phyloP scores from a whole-genome alignment of 2,888 invertebrate genomes.

The Epiblema foenella region DNA sequence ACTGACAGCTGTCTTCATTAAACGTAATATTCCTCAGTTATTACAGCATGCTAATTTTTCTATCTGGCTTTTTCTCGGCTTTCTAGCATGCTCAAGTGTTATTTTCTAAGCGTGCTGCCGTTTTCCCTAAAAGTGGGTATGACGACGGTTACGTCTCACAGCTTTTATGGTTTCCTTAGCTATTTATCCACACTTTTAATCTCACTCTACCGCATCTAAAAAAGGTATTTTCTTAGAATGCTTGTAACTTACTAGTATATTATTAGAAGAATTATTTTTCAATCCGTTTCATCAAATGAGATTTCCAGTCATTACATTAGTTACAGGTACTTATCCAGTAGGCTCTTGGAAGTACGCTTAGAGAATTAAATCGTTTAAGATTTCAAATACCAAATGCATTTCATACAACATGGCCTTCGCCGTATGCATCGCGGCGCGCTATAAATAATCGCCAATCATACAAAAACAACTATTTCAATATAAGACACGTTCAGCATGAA shows the following conservation, averaged over 20 bases:
- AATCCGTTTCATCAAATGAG: too few relatives aligned
- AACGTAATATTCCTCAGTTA: conserved; percentile 58
- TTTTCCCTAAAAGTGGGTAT: not conserved
- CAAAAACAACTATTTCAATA: conserved; percentile 84
- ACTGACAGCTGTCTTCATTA: conserved; percentile 67
- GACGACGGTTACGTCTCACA: too few relatives aligned
- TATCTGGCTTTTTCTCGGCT: not conserved
- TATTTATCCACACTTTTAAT: too few relatives aligned
- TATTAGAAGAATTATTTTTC: too few relatives aligned
- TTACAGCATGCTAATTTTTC: conserved; percentile 12
- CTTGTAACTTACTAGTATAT: too few relatives aligned
- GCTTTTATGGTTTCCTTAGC: too few relatives aligned
- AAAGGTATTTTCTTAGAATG: too few relatives aligned
- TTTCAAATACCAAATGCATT: conserved; percentile 68
- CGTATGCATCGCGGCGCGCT: conserved; percentile 38
- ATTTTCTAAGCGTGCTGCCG: conserved; percentile 10
- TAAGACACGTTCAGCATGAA: conserved; percentile 84
- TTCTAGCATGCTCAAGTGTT: not conserved
- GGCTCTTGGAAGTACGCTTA: conserved; percentile 3
- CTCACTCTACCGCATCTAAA: too few relatives aligned
- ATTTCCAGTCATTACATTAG: too few relatives aligned
- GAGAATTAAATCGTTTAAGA: conserved; percentile 1
- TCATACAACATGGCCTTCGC: conserved; percentile 64
- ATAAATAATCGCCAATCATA: conserved; percentile 75
- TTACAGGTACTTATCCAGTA: too few relatives aligned